Evolutionary conservation across 2,797 vertebrate species (phyloP), one percentile per base, ranked within the genome.

Genomic region (Clarias platycephalus): DNA sequence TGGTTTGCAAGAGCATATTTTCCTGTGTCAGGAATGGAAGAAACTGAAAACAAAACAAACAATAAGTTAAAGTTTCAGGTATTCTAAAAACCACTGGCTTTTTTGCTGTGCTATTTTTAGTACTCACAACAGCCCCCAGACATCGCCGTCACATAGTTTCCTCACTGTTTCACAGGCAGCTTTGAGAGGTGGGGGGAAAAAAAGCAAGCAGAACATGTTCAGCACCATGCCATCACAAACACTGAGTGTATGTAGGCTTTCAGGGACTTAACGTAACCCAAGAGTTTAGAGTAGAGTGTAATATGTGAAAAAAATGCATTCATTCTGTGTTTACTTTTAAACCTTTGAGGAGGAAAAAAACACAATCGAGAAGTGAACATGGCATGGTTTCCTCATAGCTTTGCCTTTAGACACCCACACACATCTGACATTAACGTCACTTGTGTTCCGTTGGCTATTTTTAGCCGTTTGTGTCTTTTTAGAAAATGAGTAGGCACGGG

Each of bases 401-500:
- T 93, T 93, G 94, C 95, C 94, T 96, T 96, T 94, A 92, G 92
- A 94, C 95, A 93, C 97, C 96, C 94, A 96, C 97, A 90, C 93
- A 96, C 96, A 95, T 95, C 95, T 96, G 95, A 94, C 93, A 94
- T 94, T 93, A 91, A 95, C 94, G 95, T 95, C 93, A 94, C 95
- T 96, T 95, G 95, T 94, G 95, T 95, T 95, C 92, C 74, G 91
- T 0, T 66, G 89, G 89, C 96, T 99, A 98, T 97, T 98, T 97
- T 95, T 97, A 94, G 90, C 91, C 92, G 94, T 96, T 96, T 97
- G 95, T 97, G 93, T 97, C 96, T 97, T 96, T 97, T 97, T 96
- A 97, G 96, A 95, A 98, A 96, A 95, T 86, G 86, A 95, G 96
- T 96, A 94, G 95, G 95, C 93, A 93, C 92, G 88, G 93, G 94